Percentiles rank a stretch among this genome's conserved stretches.
These are phyloP conservation scores for Chloroceryle inda DNA, from an alignment of 2,797 vertebrate genomes.

Conservation along the genomic window DNA sequence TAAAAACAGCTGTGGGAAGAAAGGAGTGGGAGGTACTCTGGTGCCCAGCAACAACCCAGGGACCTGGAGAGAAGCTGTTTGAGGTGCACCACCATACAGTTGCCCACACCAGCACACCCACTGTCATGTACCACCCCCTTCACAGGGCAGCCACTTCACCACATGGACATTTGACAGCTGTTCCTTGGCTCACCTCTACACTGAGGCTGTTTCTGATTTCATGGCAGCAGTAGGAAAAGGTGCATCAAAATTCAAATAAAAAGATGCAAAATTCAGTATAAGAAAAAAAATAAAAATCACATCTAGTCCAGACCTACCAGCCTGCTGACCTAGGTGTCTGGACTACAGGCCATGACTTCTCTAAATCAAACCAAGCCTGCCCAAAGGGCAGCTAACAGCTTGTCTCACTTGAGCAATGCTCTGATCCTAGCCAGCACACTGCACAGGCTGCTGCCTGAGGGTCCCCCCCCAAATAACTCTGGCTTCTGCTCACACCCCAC, in stretches of 20 bases:
- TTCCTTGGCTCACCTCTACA: not conserved
- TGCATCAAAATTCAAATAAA: not conserved
- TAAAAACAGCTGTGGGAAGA: not conserved
- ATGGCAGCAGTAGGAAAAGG: not conserved
- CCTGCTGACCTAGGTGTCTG: not conserved
- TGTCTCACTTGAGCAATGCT: not conserved
- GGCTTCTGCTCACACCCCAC: not conserved
- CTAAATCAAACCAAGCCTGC: not conserved
- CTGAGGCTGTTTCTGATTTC: not conserved
- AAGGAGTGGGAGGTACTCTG: not conserved
- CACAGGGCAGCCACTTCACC: not conserved
- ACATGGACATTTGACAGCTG: not conserved
- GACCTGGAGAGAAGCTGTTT: not conserved
- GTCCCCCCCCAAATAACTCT: not conserved
- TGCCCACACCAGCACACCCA: not conserved
- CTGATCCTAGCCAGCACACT: not conserved
- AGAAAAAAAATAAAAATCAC: not conserved
- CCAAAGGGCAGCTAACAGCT: not conserved
- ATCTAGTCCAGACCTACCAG: not conserved
- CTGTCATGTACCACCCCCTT: not conserved
- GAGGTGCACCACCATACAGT: not conserved
- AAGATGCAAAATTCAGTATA: not conserved
- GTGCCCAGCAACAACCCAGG: not conserved
- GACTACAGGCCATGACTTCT: not conserved
- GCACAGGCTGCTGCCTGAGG: not conserved